These are phyloP conservation scores for Argyra leucocephala DNA, from an alignment of 2,888 invertebrate species.

Conservation along the genomic window DNA sequence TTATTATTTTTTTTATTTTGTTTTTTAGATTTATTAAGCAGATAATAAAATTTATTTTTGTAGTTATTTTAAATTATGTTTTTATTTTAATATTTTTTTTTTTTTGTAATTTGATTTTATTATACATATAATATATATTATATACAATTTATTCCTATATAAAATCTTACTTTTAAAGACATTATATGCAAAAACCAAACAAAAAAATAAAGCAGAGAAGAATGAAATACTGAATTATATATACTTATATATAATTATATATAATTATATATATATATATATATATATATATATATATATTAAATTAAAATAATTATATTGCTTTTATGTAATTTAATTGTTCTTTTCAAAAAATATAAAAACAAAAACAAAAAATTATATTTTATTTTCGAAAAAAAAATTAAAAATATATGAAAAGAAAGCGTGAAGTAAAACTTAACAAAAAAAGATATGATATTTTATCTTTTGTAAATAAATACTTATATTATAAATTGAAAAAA, in stretches of 20 bases:
- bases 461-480: conserved; percentile 6
- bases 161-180: conserved; percentile 1
- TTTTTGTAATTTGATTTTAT: neutral
- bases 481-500: conserved; percentile 2
- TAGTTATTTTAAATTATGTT: conserved; percentile 6
- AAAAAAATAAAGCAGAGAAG: neutral
- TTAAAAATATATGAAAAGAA: neutral
- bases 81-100: neutral
- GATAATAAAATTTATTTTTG: neutral
- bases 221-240: neutral
- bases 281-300: no score
- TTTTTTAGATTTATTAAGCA: neutral
- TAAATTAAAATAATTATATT: neutral
- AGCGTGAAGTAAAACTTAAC: neutral
- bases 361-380: neutral
- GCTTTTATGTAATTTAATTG: neutral
- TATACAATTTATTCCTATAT: neutral
- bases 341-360: neutral
- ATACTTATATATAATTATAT: no score
- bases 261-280: no score
- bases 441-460: conserved; percentile 5
- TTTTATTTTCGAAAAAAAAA: neutral
- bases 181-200: neutral
- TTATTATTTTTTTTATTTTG: neutral
- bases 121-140: neutral